Percentiles rank a stretch among this genome's conserved stretches.
Conservation (phyloP, 2,797 vertebrate genomes). For the Hephaestus fuliginosus region DNA sequence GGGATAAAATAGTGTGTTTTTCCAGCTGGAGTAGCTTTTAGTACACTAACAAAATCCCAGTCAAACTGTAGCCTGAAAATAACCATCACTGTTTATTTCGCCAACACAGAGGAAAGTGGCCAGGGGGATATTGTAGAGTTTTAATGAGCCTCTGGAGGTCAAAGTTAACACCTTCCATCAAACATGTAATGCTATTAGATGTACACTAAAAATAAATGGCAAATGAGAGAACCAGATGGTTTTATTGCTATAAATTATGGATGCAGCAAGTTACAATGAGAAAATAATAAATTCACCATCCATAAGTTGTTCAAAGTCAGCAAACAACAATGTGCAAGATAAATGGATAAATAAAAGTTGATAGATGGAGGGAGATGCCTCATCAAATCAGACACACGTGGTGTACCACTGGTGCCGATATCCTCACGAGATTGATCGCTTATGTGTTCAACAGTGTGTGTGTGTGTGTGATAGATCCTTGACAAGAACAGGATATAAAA, state of each 20-base stretch:
- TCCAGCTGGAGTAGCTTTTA: background rate
- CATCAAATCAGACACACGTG: conserved; percentile 8
- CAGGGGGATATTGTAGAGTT: background rate
- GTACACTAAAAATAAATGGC: background rate
- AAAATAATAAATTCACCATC: background rate
- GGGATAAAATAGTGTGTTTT: background rate
- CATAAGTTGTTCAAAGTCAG: background rate
- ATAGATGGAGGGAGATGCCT: conserved; percentile 9
- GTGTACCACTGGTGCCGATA: background rate
- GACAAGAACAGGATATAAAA: conserved; percentile 35
- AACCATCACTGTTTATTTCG: conserved; percentile 6
- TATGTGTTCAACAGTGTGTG: conserved; percentile 9
- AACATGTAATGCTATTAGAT: background rate
- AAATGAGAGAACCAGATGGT: background rate
- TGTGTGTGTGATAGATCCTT: background rate
- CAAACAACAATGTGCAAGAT: background rate
- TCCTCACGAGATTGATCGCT: background rate
- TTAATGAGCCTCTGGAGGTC: conserved; percentile 28
- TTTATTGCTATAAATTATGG: background rate
- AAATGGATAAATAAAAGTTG: conserved; percentile 1
- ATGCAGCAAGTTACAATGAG: background rate
- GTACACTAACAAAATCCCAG: background rate
- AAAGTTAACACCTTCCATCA: background rate
- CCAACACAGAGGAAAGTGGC: background rate
- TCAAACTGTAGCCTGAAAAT: conserved; percentile 6